Conservation (phyloP, 2,113 vertebrate genomes). For the Gnathonemus longibarbis region DNA sequence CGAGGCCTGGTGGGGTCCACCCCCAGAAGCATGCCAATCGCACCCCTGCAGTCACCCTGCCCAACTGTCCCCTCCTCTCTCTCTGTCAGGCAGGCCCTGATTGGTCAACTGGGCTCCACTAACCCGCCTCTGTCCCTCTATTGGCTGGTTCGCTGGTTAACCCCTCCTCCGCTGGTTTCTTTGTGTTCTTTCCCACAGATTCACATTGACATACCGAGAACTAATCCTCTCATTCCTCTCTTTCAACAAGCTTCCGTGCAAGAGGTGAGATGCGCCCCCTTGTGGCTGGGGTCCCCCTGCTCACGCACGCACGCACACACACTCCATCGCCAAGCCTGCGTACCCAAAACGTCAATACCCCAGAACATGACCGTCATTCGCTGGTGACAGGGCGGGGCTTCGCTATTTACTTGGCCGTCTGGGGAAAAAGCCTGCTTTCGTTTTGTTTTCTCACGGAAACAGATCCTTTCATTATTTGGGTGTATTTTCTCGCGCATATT, state of each 20-base stretch:
- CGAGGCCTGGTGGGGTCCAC: not conserved
- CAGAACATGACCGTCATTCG: not conserved
- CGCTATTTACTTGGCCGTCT: not conserved
- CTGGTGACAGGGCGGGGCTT: not conserved
- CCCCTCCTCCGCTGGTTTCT: slow-evolving; percentile 24
- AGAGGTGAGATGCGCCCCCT: slow-evolving; percentile 31
- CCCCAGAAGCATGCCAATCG: not conserved
- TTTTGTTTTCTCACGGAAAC: not conserved
- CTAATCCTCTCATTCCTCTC: slow-evolving; percentile 43
- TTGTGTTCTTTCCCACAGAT: slow-evolving; percentile 37
- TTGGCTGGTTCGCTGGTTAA: slow-evolving; percentile 24
- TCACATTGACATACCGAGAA: slow-evolving; percentile 43
- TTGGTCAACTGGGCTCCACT: not conserved
- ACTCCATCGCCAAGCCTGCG: not conserved
- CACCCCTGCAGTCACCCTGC: not conserved
- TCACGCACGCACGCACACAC: not conserved
- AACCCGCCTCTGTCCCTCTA: not conserved
- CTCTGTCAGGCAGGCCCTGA: not conserved
- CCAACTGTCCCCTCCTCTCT: not conserved
- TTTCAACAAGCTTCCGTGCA: slow-evolving; percentile 42
- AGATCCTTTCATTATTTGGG: not conserved
- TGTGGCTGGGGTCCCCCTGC: not conserved
- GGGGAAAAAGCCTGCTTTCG: not conserved
- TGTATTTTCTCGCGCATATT: not conserved
- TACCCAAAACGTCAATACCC: not conserved